Percentiles rank a stretch among this genome's conserved stretches.
Evolutionary conservation across 2,888 invertebrate genomes (phyloP).

Genomic region (Temnothorax ravouxi): DNA sequence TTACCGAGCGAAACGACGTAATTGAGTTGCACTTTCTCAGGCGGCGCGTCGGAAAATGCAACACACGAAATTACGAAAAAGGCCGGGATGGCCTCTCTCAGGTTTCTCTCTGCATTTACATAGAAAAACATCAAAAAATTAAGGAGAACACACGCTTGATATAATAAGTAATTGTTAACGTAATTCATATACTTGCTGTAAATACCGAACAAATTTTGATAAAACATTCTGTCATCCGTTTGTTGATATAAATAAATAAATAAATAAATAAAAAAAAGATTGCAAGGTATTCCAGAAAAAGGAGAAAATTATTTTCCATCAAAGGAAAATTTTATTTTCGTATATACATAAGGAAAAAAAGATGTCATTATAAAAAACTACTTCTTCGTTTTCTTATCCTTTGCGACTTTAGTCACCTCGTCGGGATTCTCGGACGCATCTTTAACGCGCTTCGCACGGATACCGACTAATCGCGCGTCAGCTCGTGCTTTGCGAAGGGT

Average conservation of each 20-base stretch:
- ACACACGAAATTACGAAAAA: too few species aligned
- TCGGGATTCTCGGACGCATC: constrained; percentile 98
- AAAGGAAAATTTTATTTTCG: constrained; percentile 65
- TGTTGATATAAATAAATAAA: not conserved
- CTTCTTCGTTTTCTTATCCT: constrained; percentile 87
- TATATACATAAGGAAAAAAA: constrained; percentile 61
- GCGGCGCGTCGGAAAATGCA: too few species aligned
- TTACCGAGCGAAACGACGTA: too few species aligned
- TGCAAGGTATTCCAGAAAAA: not conserved
- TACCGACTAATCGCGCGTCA: constrained; percentile 95
- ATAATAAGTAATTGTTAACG: not conserved
- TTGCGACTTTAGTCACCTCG: constrained; percentile 92
- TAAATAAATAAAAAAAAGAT: not conserved
- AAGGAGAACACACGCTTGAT: not conserved
- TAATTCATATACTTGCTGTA: not conserved
- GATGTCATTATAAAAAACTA: constrained; percentile 64
- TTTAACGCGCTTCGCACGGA: constrained; percentile 97
- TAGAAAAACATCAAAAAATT: too few species aligned
- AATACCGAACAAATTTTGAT: not conserved
- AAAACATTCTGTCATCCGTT: not conserved
- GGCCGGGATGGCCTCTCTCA: too few species aligned
- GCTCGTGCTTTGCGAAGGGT: constrained; percentile 96
- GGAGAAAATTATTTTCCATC: constrained; percentile 5
- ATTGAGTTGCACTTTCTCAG: too few species aligned
- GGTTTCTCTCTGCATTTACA: too few species aligned